Evolutionary conservation across 2,888 invertebrate genomes (phyloP).

Genomic region (Drosophila robusta): DNA sequence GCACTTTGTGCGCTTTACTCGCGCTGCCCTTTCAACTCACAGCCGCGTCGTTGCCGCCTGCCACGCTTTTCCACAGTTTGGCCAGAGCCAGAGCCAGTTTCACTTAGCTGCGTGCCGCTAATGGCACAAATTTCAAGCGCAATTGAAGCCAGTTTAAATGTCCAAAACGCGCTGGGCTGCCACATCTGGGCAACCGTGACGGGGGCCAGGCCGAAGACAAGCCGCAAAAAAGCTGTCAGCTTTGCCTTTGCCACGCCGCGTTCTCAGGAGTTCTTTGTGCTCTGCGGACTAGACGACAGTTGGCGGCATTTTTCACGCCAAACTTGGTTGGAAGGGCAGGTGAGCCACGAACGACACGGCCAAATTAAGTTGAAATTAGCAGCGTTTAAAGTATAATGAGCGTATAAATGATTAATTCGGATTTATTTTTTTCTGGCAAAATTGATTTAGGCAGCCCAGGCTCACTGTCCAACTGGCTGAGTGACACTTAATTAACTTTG

Average conservation of each 20-base stretch:
- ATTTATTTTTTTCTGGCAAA: constrained; percentile 18
- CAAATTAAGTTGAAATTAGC: constrained; percentile 72
- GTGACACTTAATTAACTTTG: constrained; percentile 60
- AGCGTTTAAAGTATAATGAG: constrained; percentile 73
- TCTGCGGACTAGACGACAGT: constrained; percentile 28
- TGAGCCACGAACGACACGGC: background rate
- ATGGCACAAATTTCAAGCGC: constrained; percentile 73
- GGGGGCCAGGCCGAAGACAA: constrained; percentile 13
- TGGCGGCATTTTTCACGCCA: constrained; percentile 36
- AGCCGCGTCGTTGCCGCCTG: background rate
- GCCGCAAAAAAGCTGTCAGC: constrained; percentile 24
- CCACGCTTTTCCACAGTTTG: constrained; percentile 13
- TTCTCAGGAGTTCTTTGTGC: background rate
- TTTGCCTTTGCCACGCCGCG: constrained; percentile 29
- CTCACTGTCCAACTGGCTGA: background rate
- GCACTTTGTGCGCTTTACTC: constrained; percentile 4
- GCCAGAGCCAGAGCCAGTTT: constrained; percentile 18
- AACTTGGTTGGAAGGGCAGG: background rate
- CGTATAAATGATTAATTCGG: constrained; percentile 73
- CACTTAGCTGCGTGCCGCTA: constrained; percentile 57
- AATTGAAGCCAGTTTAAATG: constrained; percentile 69
- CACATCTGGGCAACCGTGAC: constrained; percentile 24
- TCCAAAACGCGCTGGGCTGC: constrained; percentile 23
- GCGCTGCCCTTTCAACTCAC: constrained; percentile 5
- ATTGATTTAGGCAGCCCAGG: constrained; percentile 53